phyloP scores from a whole-genome alignment of 1,140 invertebrate species.

The Harpegnathos saltator region DNA sequence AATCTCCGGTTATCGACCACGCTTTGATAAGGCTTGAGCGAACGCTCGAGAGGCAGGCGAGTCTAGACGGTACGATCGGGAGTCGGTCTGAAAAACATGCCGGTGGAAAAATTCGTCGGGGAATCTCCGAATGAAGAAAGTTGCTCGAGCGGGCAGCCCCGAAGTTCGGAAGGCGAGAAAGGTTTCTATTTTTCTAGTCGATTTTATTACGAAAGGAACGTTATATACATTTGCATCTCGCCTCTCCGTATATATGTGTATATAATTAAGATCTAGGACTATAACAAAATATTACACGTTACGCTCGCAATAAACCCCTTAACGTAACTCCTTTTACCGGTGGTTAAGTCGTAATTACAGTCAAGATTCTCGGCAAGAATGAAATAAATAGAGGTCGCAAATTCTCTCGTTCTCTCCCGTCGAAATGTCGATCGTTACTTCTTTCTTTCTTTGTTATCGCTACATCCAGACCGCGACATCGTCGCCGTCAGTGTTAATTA shows the following conservation, averaged over 20 bases:
- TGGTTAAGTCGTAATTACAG: slow-evolving; percentile 68
- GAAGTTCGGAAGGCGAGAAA: background rate
- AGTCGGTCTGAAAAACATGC: no score
- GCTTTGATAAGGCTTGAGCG: background rate
- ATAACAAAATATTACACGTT: slow-evolving; percentile 74
- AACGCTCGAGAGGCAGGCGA: background rate
- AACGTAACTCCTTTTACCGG: slow-evolving; percentile 60
- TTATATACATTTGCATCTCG: slow-evolving; percentile 75
- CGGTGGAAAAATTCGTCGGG: background rate
- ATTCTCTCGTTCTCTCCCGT: slow-evolving; percentile 40
- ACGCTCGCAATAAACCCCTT: slow-evolving; percentile 66
- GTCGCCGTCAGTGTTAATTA: slow-evolving; percentile 39
- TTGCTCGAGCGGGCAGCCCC: background rate
- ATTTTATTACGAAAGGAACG: slow-evolving; percentile 76
- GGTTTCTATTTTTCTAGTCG: slow-evolving; percentile 15
- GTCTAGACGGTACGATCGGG: no score
- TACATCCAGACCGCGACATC: no score
- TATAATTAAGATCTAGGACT: slow-evolving; percentile 67
- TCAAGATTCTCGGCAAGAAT: slow-evolving; percentile 35
- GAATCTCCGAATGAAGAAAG: background rate
- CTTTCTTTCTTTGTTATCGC: no score
- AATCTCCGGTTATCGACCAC: background rate
- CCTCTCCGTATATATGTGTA: slow-evolving; percentile 33
- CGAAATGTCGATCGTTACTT: slow-evolving; percentile 14
- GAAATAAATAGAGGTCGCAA: slow-evolving; percentile 63